Evolutionary conservation across 2,888 invertebrate genomes (phyloP).

Genomic region (Philaethria dido): DNA sequence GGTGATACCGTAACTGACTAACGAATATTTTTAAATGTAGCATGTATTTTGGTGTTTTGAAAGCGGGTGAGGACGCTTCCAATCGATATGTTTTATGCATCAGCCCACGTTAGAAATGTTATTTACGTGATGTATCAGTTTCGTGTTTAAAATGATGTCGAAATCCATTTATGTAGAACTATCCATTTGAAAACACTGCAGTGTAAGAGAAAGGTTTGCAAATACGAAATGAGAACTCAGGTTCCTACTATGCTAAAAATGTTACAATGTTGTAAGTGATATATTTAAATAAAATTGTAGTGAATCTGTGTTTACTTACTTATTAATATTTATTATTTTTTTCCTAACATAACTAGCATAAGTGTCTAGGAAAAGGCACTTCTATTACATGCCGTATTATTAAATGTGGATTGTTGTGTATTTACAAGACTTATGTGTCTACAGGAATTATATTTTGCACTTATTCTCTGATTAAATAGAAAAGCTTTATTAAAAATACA

Average conservation of each 20-base stretch:
- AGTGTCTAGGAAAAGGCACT: too few relatives aligned
- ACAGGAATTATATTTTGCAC: too few relatives aligned
- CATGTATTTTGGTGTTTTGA: constrained; percentile 26
- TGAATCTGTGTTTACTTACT: too few relatives aligned
- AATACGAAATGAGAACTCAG: background rate
- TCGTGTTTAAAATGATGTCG: constrained; percentile 17
- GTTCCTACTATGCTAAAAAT: background rate
- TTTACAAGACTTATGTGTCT: too few relatives aligned
- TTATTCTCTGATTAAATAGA: too few relatives aligned
- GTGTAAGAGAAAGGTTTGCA: background rate
- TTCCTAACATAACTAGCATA: too few relatives aligned
- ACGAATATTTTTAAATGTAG: constrained; percentile 29
- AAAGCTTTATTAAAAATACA: too few relatives aligned
- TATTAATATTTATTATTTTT: too few relatives aligned
- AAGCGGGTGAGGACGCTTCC: constrained; percentile 23
- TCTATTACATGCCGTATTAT: too few relatives aligned
- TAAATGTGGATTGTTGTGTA: too few relatives aligned
- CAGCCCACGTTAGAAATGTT: constrained; percentile 14
- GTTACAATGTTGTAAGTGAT: background rate
- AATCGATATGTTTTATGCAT: constrained; percentile 36
- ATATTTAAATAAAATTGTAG: background rate
- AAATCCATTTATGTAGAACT: constrained; percentile 8
- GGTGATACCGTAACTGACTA: constrained; percentile 5
- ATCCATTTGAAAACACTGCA: background rate
- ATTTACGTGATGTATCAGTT: constrained; percentile 15